Conservation (phyloP, 2,113 vertebrate genomes). For the Dascyllus trimaculatus region DNA sequence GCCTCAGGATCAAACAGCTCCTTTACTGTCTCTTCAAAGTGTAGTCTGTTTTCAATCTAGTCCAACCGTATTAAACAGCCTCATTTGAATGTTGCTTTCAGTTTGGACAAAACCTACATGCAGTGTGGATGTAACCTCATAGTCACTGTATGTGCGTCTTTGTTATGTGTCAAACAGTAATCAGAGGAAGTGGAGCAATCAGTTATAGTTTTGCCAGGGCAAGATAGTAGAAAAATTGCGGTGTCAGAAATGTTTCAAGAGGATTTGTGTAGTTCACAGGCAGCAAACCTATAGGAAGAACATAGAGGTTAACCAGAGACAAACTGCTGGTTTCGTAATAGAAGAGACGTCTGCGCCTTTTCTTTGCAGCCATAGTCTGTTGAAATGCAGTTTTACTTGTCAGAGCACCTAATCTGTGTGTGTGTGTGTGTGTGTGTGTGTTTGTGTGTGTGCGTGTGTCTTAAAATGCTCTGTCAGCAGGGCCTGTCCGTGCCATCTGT, state of each 20-base stretch:
- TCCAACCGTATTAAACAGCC: constrained; percentile 5
- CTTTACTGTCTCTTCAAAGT: constrained; percentile 32
- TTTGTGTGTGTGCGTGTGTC: no score
- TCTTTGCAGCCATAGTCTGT: no score
- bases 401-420: no score
- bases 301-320: no score
- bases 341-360: no score
- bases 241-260: no score
- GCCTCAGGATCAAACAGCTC: constrained; percentile 51
- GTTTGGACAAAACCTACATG: constrained; percentile 4
- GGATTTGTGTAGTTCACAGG: no score
- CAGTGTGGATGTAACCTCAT: background rate
- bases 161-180: background rate
- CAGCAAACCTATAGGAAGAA: no score
- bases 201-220: background rate
- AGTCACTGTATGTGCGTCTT: background rate
- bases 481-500: background rate
- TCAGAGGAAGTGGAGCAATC: background rate
- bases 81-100: constrained; percentile 28
- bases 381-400: no score
- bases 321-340: no score
- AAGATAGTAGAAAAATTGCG: background rate
- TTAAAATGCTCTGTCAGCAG: background rate
- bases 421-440: no score
- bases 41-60: constrained; percentile 34